Evolutionary conservation across 2,113 vertebrate species (phyloP).

Genomic region (Rhynchopsitta pachyrhyncha): DNA sequence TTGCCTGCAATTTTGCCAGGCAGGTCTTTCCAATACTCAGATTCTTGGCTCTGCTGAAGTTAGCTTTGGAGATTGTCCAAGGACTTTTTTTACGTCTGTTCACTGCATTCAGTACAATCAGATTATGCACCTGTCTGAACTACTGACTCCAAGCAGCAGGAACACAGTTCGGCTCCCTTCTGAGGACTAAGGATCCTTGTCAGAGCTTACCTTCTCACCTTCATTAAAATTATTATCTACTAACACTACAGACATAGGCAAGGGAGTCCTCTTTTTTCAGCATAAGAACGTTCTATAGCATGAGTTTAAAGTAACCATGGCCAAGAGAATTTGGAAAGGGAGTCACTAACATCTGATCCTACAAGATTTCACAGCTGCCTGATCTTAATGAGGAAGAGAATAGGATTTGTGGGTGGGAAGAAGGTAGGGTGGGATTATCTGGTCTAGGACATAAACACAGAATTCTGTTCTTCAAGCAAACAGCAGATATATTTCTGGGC

Average conservation of each 20-base stretch:
- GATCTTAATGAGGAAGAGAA: not conserved
- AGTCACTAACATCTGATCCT: not conserved
- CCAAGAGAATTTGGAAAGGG: not conserved
- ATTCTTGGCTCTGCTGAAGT: conserved; percentile 23
- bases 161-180: not conserved
- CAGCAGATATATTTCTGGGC: not conserved
- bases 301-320: not conserved
- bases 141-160: not conserved
- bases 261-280: not conserved
- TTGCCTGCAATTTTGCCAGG: not conserved
- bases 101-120: not conserved
- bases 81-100: not conserved
- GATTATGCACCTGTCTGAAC: not conserved
- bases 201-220: not conserved
- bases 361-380: not conserved
- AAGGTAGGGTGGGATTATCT: not conserved
- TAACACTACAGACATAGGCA: not conserved
- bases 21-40: not conserved
- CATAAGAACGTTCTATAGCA: not conserved
- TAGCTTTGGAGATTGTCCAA: conserved; percentile 32
- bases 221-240: not conserved
- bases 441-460: not conserved
- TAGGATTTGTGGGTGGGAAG: not conserved
- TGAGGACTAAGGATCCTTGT: not conserved
- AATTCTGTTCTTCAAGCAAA: not conserved